Evolutionary conservation across 2,888 invertebrate genomes (phyloP).

Genomic region (Drosophila macrospina): DNA sequence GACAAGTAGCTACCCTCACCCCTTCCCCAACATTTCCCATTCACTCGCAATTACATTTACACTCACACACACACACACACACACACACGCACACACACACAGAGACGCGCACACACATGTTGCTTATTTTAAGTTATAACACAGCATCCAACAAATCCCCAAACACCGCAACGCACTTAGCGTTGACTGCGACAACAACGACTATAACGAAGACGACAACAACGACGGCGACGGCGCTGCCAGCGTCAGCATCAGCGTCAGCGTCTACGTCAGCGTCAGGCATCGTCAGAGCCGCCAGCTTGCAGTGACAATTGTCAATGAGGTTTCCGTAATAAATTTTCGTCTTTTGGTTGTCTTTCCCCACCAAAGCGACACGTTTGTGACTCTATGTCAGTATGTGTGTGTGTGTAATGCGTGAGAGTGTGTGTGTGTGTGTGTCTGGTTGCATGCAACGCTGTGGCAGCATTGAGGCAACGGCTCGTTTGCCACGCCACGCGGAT

Average conservation of each 20-base stretch:
- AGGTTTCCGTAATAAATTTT: conserved; percentile 84
- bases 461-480: conserved; percentile 66
- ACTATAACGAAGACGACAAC: conserved; percentile 9
- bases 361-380: conserved; percentile 65
- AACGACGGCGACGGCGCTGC: neutral
- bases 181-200: conserved; percentile 39
- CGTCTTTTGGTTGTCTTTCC: conserved; percentile 70
- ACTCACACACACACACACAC: conserved; percentile 14
- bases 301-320: conserved; percentile 84
- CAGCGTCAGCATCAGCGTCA: conserved; percentile 34
- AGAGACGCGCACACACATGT: conserved; percentile 62
- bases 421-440: conserved; percentile 36
- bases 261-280: conserved; percentile 37
- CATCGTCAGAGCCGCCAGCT: conserved; percentile 70
- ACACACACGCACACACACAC: conserved; percentile 9
- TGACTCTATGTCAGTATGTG: conserved; percentile 24
- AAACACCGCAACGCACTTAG: conserved; percentile 77
- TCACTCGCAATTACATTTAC: conserved; percentile 25
- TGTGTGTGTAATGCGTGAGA: conserved; percentile 30
- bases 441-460: conserved; percentile 60
- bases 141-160: conserved; percentile 72
- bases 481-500: conserved; percentile 75
- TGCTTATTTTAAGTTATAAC: conserved; percentile 75
- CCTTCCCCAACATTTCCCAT: conserved; percentile 1
- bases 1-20: conserved; percentile 63